phyloP scores from a whole-genome alignment of 2,113 vertebrate genomes.

The Malurus melanocephalus region DNA sequence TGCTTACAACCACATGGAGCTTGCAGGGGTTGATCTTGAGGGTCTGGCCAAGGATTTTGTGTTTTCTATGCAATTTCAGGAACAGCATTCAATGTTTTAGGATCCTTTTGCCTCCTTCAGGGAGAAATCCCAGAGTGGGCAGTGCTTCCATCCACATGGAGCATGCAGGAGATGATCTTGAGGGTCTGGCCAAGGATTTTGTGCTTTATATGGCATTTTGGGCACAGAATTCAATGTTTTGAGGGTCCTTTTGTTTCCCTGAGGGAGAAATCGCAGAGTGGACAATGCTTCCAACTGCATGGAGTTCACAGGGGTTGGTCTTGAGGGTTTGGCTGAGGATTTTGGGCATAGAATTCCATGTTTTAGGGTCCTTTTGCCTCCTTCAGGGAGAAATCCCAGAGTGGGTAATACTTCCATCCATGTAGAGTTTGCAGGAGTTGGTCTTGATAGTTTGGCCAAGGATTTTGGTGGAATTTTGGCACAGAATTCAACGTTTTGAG shows the following conservation, averaged over 20 bases:
- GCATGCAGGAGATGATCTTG: not conserved
- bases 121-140: not conserved
- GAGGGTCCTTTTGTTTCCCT: not conserved
- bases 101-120: not conserved
- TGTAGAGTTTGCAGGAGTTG: no score
- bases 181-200: no score
- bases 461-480: no score
- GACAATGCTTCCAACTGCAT: rapidly evolving
- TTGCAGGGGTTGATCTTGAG: not conserved
- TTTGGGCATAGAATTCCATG: no score
- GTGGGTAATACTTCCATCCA: no score
- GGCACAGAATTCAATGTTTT: rapidly evolving
- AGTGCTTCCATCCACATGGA: rapidly evolving
- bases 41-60: not conserved
- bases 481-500: rapidly evolving
- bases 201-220: not conserved
- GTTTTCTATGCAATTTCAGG: not conserved
- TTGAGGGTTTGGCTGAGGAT: no score
- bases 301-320: not conserved
- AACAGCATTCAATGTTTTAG: rapidly evolving
- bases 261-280: rapidly evolving
- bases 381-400: no score
- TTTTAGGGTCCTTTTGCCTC: no score
- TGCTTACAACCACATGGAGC: no score
- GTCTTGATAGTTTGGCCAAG: not conserved